Percentiles rank a stretch among this genome's conserved stretches.
These are phyloP conservation scores for Capromys pilorides DNA, from an alignment of 2,797 vertebrate species.

Conservation along the genomic window DNA sequence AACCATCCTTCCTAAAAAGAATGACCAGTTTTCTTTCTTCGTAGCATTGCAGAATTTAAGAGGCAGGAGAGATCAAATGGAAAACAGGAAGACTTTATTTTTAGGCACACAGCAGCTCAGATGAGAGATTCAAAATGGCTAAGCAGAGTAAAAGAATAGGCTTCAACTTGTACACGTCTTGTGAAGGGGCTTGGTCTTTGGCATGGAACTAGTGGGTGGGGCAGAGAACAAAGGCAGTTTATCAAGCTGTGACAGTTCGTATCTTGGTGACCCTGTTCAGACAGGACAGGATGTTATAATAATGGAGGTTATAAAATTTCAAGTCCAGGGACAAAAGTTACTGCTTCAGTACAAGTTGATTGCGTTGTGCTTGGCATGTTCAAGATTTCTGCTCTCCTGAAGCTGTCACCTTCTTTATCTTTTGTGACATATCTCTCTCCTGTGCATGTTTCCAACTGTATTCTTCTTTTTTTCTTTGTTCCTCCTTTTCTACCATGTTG, in stretches of 20 bases:
- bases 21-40: not conserved
- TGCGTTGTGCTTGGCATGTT: not conserved
- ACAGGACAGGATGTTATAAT: not conserved
- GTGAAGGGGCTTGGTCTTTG: not conserved
- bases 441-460: not conserved
- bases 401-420: not conserved
- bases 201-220: not conserved
- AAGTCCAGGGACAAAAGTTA: not conserved
- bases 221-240: not conserved
- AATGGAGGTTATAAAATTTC: not conserved
- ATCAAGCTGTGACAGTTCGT: not conserved
- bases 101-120: not conserved
- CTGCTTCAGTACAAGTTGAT: not conserved
- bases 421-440: not conserved
- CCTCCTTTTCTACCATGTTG: not conserved
- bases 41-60: not conserved
- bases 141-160: not conserved
- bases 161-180: not conserved
- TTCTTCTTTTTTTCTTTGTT: not conserved
- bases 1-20: not conserved
- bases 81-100: not conserved
- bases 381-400: not conserved
- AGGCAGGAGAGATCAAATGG: not conserved
- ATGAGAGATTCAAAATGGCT: not conserved
- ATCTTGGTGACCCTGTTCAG: not conserved